Percentiles rank a stretch among this genome's conserved stretches.
Conservation (phyloP, 2,113 vertebrate species). For the Astur gentilis region DNA sequence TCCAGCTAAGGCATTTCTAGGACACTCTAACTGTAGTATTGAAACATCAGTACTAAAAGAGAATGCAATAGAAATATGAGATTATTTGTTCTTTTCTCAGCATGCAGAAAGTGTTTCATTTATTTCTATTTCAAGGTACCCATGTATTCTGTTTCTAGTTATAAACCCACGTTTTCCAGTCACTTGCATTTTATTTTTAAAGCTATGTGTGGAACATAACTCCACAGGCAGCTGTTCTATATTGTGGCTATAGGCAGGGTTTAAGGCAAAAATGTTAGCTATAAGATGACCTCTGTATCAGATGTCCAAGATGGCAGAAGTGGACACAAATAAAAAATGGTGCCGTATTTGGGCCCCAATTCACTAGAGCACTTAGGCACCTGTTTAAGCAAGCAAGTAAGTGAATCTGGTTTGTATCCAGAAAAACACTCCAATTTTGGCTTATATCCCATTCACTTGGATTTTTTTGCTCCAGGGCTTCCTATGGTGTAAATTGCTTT, state of each 20-base stretch:
- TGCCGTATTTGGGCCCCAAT: neutral
- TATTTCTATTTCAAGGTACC: slow-evolving; percentile 41
- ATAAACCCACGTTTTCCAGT: neutral
- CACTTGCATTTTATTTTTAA: slow-evolving; percentile 54
- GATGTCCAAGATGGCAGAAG: slow-evolving; percentile 28
- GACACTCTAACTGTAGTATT: neutral
- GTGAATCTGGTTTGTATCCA: slow-evolving; percentile 21
- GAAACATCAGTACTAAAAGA: neutral
- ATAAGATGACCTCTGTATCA: slow-evolving; percentile 35
- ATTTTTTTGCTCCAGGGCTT: neutral
- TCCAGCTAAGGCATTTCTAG: neutral
- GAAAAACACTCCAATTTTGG: slow-evolving; percentile 23
- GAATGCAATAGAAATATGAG: neutral
- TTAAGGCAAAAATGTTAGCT: slow-evolving; percentile 42
- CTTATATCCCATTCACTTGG: neutral
- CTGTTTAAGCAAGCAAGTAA: slow-evolving; percentile 29
- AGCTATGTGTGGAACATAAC: slow-evolving; percentile 24
- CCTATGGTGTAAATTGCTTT: slow-evolving; percentile 3
- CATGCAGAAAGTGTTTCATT: slow-evolving; percentile 10
- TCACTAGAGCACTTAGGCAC: slow-evolving; percentile 9
- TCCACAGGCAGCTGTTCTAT: slow-evolving; percentile 44
- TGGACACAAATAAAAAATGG: slow-evolving; percentile 21
- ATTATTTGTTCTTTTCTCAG: slow-evolving; percentile 11
- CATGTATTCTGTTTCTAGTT: slow-evolving; percentile 30
- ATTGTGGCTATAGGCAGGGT: neutral